Evolutionary conservation across 2,797 vertebrate species (phyloP).

Genomic region (Chloroceryle amazona): DNA sequence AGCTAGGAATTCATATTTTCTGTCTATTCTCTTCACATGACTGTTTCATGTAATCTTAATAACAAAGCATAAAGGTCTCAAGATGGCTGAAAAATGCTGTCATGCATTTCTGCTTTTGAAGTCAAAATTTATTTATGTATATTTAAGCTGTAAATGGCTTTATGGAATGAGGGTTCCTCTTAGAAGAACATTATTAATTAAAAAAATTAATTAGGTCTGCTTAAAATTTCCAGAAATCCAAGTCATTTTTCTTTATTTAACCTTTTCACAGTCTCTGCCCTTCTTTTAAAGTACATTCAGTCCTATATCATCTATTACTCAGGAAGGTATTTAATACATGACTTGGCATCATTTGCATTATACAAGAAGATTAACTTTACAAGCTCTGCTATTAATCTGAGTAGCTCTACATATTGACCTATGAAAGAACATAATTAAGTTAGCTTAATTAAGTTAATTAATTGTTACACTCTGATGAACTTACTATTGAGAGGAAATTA

Average conservation of each 20-base stretch:
- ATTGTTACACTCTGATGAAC: slow-evolving; percentile 87
- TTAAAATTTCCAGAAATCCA: slow-evolving; percentile 58
- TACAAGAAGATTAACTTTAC: slow-evolving; percentile 87
- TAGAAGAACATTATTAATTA: slow-evolving; percentile 52
- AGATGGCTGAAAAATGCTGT: slow-evolving; percentile 34
- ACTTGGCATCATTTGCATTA: slow-evolving; percentile 81
- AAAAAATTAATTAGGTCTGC: slow-evolving; percentile 62
- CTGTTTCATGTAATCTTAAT: slow-evolving; percentile 51
- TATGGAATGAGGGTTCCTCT: slow-evolving; percentile 16
- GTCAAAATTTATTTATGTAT: slow-evolving; percentile 61
- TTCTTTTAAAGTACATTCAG: slow-evolving; percentile 73
- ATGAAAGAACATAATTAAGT: slow-evolving; percentile 90
- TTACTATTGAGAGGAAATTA: slow-evolving; percentile 88
- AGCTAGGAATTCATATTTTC: slow-evolving; percentile 36
- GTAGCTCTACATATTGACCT: slow-evolving; percentile 86
- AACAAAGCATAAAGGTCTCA: neutral
- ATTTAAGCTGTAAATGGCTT: slow-evolving; percentile 53
- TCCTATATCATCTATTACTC: slow-evolving; percentile 67
- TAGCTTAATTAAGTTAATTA: slow-evolving; percentile 93
- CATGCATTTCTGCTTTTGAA: slow-evolving; percentile 43
- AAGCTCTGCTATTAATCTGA: slow-evolving; percentile 88
- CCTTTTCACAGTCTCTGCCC: slow-evolving; percentile 68
- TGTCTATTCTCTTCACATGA: slow-evolving; percentile 7
- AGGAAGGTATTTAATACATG: slow-evolving; percentile 77
- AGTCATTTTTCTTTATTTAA: slow-evolving; percentile 73